Conservation (phyloP, 2,888 invertebrate species). For the Pheosia gnoma region DNA sequence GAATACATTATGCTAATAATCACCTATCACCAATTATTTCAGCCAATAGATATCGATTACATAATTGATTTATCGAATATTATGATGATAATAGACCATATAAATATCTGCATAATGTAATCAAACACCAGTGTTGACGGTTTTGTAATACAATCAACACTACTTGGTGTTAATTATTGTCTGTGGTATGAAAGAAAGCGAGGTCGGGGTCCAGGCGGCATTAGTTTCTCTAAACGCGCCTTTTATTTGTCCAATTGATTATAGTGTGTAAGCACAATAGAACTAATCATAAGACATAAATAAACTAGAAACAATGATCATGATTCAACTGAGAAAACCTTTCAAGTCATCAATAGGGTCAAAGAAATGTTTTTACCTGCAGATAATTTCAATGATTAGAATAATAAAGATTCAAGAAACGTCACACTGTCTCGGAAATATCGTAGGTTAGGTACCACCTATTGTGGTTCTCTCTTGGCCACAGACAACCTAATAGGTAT, state of each 20-base stretch:
- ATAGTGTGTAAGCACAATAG: not conserved
- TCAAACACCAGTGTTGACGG: slow-evolving; percentile 13
- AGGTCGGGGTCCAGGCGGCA: slow-evolving; percentile 16
- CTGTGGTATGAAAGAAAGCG: slow-evolving; percentile 42
- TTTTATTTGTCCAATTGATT: slow-evolving; percentile 15
- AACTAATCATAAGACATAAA: not conserved
- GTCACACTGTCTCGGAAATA: not conserved
- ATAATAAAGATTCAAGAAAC: not conserved
- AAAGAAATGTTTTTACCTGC: not conserved
- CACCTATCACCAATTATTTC: too few relatives aligned
- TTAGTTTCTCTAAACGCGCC: slow-evolving; percentile 5
- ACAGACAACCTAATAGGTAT: too few relatives aligned
- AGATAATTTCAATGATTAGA: not conserved
- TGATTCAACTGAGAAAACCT: not conserved
- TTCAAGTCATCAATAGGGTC: not conserved
- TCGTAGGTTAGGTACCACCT: not conserved
- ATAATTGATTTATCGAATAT: not conserved
- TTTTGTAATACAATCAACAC: slow-evolving; percentile 23
- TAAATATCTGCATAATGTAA: slow-evolving; percentile 18
- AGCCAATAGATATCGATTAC: not conserved
- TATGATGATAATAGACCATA: not conserved
- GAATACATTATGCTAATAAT: too few relatives aligned
- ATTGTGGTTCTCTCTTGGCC: too few relatives aligned
- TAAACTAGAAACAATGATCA: slow-evolving; percentile 1
- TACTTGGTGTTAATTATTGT: slow-evolving; percentile 39